Evolutionary conservation across 1,140 invertebrate genomes (phyloP), one percentile per base, ranked within the genome.

Genomic region (Paracyclopina nana): DNA sequence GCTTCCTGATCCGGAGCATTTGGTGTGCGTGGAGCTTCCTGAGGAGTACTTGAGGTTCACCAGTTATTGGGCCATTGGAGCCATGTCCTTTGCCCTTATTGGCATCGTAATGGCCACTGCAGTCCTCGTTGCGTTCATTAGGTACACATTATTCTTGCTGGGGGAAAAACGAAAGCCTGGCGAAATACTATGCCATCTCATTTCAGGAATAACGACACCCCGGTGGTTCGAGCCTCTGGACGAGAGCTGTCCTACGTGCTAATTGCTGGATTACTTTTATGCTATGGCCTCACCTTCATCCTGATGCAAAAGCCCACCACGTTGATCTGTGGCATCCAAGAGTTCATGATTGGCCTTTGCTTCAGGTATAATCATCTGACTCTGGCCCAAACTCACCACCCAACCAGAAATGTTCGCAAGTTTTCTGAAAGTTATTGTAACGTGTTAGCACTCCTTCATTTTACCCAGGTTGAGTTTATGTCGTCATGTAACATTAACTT

Each of bases 191-290:
- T n/a, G n/a, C n/a, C n/a, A n/a, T n/a, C n/a, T n/a, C n/a, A n/a
- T n/a, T n/a, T 77, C n/a, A 72, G 70, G 45, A 75, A 83, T 62
- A 79, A 81, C 59, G 73, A 82, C 54, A 87, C 84, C 1, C 84
- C 85, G 0, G 79, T 92, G 24, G 86, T 92, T 27, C 74, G 84
- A 54, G 86, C 86, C 0, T 83, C 82, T 6, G 85, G 85, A 2
- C 69, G 85, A 50, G 87, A 92, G 66, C 68, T 92, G 29, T 84
- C 80, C 54, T 86, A 82, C 61, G 78, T 91, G 3, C 72, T 92
- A 31, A 68, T 92, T n/a, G 73, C 71, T 18, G 87, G 85, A 4
- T 82, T 91, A 55, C 71, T 90, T 40, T 72, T 87, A 62, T 90
- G 86, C 66, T 92, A 88, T 65, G 72, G 77, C 41, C 77, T 90